A percentile compares a stretch with the other conserved stretches of the same genome.
phyloP scores from a whole-genome alignment of 2,888 invertebrate genomes.

The Ennomos fuscantarius region DNA sequence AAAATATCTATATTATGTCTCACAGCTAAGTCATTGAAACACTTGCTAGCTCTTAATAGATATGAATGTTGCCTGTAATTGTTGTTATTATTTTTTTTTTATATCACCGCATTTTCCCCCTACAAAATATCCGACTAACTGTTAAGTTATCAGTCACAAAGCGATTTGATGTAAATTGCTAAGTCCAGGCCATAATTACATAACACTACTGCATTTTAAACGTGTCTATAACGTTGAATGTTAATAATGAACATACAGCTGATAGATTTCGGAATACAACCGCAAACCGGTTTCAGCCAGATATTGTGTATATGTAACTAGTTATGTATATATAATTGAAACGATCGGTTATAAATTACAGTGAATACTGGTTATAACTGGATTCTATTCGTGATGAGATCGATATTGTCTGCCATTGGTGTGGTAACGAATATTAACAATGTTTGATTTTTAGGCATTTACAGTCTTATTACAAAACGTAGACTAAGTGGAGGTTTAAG shows the following conservation, averaged over 20 bases:
- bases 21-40: no score
- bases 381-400: constrained; percentile 1
- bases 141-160: constrained; percentile 2
- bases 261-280: constrained; percentile 13
- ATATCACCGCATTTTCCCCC: no score
- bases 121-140: neutral
- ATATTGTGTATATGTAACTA: neutral
- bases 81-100: no score
- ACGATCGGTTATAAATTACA: constrained; percentile 1
- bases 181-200: constrained; percentile 12
- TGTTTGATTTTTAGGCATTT: no score
- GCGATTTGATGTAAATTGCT: constrained; percentile 22
- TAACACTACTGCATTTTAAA: constrained; percentile 16
- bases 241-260: constrained; percentile 18
- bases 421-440: no score
- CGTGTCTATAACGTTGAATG: constrained; percentile 14
- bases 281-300: constrained; percentile 7
- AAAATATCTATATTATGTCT: no score
- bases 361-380: constrained; percentile 9
- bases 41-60: no score
- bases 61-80: no score
- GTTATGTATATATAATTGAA: neutral
- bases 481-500: no score
- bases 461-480: no score
- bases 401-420: neutral